Conservation (phyloP, 1,140 invertebrate genomes). For the Charaxes varanes region DNA sequence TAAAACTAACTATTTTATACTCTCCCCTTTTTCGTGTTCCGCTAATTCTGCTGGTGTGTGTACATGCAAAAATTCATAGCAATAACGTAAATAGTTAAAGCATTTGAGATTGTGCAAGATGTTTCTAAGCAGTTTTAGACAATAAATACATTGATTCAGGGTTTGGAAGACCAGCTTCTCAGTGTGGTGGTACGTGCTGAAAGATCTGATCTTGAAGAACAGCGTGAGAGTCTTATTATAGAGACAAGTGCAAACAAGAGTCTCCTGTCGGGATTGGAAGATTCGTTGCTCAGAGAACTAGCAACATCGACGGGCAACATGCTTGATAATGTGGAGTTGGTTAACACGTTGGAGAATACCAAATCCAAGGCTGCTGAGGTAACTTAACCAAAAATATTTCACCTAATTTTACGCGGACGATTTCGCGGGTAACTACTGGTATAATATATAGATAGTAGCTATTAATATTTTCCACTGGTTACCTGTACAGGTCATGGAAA, state of each 20-base stretch:
- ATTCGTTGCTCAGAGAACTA: constrained; percentile 87
- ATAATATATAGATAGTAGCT: no score
- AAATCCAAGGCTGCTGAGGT: constrained; percentile 89
- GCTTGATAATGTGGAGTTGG: constrained; percentile 90
- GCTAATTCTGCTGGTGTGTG: no score
- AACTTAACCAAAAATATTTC: constrained; percentile 20
- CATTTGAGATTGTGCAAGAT: neutral
- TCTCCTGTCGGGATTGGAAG: constrained; percentile 86
- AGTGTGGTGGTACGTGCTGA: constrained; percentile 90
- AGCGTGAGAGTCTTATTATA: constrained; percentile 86
- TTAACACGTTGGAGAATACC: constrained; percentile 90
- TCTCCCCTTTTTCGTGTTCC: no score
- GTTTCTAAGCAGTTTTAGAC: neutral
- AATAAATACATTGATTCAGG: constrained; percentile 48
- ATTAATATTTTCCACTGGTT: no score
- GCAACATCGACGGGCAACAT: constrained; percentile 91
- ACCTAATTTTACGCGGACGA: no score
- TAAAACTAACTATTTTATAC: no score
- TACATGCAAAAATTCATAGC: no score
- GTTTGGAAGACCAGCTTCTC: constrained; percentile 91
- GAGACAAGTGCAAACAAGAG: constrained; percentile 91
- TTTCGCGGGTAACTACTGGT: no score
- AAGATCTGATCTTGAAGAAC: constrained; percentile 88
- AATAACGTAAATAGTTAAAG: no score
- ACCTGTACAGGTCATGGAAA: constrained; percentile 78